Percentiles rank a stretch among this genome's conserved stretches.
Conservation (phyloP, 2,113 vertebrate genomes). For the Phycodurus eques region DNA sequence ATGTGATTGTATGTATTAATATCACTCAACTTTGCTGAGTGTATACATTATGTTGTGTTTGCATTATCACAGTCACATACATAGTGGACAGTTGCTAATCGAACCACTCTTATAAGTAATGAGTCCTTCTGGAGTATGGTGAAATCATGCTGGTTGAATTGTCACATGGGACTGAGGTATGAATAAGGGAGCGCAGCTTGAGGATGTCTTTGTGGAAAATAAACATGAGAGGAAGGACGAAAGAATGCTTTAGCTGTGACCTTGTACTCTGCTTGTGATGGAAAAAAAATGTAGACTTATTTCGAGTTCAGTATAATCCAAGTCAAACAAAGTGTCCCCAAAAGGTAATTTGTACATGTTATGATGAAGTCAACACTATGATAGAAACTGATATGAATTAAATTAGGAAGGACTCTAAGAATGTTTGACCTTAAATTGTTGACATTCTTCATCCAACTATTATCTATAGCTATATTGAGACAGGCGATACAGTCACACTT, state of each 20-base stretch:
- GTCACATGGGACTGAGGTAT: background rate
- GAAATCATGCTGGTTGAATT: background rate
- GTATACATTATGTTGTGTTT: no score
- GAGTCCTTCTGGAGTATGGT: background rate
- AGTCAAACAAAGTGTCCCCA: background rate
- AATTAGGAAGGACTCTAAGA: background rate
- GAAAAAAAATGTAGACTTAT: background rate
- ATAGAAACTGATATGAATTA: background rate
- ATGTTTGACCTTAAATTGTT: background rate
- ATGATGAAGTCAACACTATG: background rate
- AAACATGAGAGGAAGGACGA: background rate
- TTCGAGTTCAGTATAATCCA: background rate
- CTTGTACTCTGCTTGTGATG: conserved; percentile 6
- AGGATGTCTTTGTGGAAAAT: conserved; percentile 1
- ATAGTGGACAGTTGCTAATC: background rate
- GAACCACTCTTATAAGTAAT: background rate
- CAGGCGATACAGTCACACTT: background rate
- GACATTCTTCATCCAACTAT: background rate
- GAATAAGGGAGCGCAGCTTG: background rate
- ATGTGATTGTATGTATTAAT: no score
- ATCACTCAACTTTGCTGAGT: no score
- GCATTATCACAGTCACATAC: background rate
- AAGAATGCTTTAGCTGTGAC: conserved; percentile 10
- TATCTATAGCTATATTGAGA: background rate
- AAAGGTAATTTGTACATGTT: background rate